phyloP scores from a whole-genome alignment of 35 echinoderm and acorn worm genomes.

The Lytechinus pictus region DNA sequence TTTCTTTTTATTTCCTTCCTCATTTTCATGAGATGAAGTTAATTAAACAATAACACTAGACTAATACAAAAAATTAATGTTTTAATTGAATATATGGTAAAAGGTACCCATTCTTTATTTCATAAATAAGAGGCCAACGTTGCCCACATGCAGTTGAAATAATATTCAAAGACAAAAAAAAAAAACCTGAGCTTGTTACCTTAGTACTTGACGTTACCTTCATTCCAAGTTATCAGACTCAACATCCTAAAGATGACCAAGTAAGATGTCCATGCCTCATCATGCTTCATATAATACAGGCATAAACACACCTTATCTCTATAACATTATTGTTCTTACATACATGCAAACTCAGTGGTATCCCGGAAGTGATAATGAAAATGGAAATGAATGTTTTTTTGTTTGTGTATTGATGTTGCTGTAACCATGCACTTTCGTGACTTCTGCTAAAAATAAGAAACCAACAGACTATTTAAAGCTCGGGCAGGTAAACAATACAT shows the following conservation, averaged over 20 bases:
- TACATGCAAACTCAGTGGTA: neutral
- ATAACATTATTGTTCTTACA: neutral
- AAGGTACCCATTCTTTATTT: too few relatives aligned
- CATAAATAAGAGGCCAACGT: neutral
- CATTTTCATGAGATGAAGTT: neutral
- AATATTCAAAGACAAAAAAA: neutral
- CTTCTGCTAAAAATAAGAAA: too few relatives aligned
- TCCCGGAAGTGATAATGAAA: neutral
- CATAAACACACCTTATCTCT: constrained; percentile 27
- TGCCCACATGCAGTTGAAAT: neutral
- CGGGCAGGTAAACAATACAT: too few relatives aligned
- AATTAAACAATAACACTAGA: neutral
- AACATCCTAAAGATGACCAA: constrained; percentile 42
- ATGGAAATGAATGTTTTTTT: too few relatives aligned
- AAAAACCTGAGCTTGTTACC: neutral
- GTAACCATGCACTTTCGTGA: too few relatives aligned
- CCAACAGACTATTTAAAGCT: too few relatives aligned
- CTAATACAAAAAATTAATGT: neutral
- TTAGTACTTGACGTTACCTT: neutral
- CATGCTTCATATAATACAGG: constrained; percentile 33
- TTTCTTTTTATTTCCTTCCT: neutral
- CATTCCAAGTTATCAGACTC: neutral
- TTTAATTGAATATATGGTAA: too few relatives aligned
- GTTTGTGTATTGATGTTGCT: too few relatives aligned
- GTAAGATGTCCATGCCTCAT: constrained; percentile 62